These are phyloP conservation scores for Macaria liturata DNA, from an alignment of 2,888 invertebrate genomes.

Conservation along the genomic window DNA sequence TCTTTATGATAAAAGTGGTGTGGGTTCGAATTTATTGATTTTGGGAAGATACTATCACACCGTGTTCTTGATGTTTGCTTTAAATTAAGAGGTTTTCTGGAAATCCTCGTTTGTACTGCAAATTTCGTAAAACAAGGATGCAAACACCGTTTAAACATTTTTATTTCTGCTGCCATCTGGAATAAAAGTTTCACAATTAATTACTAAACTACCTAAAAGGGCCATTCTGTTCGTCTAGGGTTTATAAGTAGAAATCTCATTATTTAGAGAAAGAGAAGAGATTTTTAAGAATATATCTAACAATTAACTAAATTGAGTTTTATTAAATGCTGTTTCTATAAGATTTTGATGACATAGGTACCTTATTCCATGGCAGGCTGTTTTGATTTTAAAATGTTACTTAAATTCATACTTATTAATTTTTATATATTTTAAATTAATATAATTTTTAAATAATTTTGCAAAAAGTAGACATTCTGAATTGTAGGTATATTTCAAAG, in stretches of 20 bases:
- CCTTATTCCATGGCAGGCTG: slow-evolving; percentile 41
- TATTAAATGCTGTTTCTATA: too few species aligned
- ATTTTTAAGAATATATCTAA: too few species aligned
- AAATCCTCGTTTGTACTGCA: slow-evolving; percentile 8
- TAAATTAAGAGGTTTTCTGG: too few species aligned
- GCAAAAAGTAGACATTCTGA: slow-evolving; percentile 1
- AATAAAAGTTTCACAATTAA: slow-evolving; percentile 26
- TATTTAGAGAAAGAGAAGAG: too few species aligned
- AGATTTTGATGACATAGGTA: slow-evolving; percentile 1
- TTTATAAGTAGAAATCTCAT: too few species aligned
- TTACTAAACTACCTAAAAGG: too few species aligned
- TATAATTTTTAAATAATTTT: slow-evolving; percentile 6
- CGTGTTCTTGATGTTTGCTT: too few species aligned
- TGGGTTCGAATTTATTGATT: slow-evolving; percentile 4
- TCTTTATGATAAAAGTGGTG: too few species aligned
- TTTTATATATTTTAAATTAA: slow-evolving; percentile 16
- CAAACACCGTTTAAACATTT: slow-evolving; percentile 43
- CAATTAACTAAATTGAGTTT: too few species aligned
- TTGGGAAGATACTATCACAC: neutral
- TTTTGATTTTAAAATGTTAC: slow-evolving; percentile 17
- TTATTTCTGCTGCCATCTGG: slow-evolving; percentile 59
- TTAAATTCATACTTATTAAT: slow-evolving; percentile 25
- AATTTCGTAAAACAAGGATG: slow-evolving; percentile 37
- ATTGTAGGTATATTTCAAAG: too few species aligned
- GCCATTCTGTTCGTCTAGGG: too few species aligned